Percentiles rank a stretch among this genome's conserved stretches.
phyloP scores from a whole-genome alignment of 2,113 vertebrate species.

The Megaptera novaeangliae region DNA sequence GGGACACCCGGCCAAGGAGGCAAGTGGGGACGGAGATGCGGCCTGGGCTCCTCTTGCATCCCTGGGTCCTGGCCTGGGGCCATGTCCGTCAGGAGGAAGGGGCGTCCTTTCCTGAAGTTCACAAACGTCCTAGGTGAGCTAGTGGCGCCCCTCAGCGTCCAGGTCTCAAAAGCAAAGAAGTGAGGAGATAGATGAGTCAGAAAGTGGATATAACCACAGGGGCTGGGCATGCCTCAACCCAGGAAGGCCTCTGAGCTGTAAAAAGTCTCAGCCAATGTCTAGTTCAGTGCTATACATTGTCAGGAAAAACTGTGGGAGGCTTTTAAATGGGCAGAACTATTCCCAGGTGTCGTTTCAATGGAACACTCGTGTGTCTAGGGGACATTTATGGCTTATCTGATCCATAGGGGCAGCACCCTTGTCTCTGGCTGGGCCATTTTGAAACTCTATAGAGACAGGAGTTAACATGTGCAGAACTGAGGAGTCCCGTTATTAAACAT shows the following conservation, averaged over 20 bases:
- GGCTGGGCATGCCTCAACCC: neutral
- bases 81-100: neutral
- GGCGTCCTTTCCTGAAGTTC: neutral
- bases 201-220: neutral
- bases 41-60: neutral
- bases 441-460: neutral
- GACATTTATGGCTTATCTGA: neutral
- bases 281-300: neutral
- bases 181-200: neutral
- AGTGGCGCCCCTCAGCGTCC: neutral
- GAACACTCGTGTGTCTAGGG: neutral
- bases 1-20: neutral
- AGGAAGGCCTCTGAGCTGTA: neutral
- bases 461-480: neutral
- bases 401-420: neutral
- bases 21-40: neutral
- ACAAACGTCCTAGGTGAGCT: neutral
- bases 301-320: neutral
- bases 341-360: neutral
- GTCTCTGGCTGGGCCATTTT: neutral
- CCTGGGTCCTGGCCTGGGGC: neutral
- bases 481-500: neutral
- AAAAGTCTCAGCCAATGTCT: neutral
- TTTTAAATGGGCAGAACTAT: slow-evolving; percentile 8
- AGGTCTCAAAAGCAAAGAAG: slow-evolving; percentile 23